phyloP scores from a whole-genome alignment of 2,113 vertebrate genomes.

The Struthio camelus region DNA sequence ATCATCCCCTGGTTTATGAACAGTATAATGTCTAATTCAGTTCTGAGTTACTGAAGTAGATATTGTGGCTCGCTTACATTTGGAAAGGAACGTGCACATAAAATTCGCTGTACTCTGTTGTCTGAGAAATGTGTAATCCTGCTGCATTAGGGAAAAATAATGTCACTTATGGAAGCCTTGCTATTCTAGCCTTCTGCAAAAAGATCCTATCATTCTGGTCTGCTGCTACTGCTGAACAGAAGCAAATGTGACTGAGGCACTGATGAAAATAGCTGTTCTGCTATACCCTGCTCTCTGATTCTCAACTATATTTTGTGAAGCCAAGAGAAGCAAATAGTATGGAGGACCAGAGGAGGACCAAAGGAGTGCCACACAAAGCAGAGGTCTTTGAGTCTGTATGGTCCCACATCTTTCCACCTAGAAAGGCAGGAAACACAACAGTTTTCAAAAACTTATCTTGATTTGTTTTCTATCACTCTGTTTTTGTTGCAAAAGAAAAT shows the following conservation, averaged over 20 bases:
- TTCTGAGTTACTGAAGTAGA: constrained; percentile 30
- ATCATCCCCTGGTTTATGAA: background rate
- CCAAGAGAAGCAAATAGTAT: background rate
- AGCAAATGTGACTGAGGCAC: background rate
- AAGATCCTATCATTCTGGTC: background rate
- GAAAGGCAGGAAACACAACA: background rate
- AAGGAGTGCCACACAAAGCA: background rate
- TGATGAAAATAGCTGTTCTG: background rate
- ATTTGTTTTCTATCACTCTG: background rate
- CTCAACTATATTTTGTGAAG: background rate
- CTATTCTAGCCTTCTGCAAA: background rate
- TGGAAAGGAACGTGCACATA: background rate
- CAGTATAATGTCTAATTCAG: constrained; percentile 26
- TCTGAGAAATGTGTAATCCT: background rate
- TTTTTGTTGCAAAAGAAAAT: background rate
- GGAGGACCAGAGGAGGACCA: background rate
- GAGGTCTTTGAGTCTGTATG: background rate
- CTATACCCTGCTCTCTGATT: background rate
- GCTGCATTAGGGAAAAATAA: background rate
- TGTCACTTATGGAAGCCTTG: background rate
- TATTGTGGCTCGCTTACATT: background rate
- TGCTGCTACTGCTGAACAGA: background rate
- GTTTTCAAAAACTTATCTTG: background rate
- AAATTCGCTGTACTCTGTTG: constrained; percentile 1
- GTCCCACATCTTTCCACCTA: background rate